These are phyloP conservation scores for Rhinolophus ferrumequinum DNA, from an alignment of 2,113 vertebrate genomes.

Conservation along the genomic window DNA sequence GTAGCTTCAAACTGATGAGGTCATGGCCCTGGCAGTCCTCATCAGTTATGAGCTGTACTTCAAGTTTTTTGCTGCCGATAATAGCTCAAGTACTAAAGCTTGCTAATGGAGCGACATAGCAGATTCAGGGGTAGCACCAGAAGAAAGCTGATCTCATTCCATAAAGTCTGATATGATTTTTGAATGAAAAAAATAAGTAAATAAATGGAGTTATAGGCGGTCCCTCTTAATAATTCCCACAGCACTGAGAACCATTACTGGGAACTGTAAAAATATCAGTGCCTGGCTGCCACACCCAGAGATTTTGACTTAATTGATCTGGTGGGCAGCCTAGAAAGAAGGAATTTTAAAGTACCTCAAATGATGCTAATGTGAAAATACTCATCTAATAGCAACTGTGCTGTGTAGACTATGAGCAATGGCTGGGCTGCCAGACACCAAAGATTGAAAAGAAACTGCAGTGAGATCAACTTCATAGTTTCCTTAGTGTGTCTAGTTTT, in stretches of 20 bases:
- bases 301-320: constrained; percentile 11
- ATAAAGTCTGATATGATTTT: neutral
- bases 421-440: neutral
- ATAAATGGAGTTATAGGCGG: neutral
- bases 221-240: neutral
- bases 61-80: neutral
- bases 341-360: neutral
- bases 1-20: constrained; percentile 15
- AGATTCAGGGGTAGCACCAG: neutral
- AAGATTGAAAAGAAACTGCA: neutral
- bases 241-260: neutral
- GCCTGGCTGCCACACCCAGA: neutral
- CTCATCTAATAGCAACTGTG: neutral
- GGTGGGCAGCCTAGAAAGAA: neutral
- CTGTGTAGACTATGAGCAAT: neutral
- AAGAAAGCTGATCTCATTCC: constrained; percentile 4
- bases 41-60: neutral
- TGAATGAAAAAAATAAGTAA: neutral
- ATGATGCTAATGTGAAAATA: constrained; percentile 19
- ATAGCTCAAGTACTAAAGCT: neutral
- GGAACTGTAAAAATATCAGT: neutral
- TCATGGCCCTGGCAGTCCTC: neutral
- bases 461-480: neutral
- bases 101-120: neutral
- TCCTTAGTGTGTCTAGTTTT: neutral